A percentile compares a stretch with the other conserved stretches of the same genome.
phyloP scores from a whole-genome alignment of 1,140 invertebrate species.

The Aphis craccivora region DNA sequence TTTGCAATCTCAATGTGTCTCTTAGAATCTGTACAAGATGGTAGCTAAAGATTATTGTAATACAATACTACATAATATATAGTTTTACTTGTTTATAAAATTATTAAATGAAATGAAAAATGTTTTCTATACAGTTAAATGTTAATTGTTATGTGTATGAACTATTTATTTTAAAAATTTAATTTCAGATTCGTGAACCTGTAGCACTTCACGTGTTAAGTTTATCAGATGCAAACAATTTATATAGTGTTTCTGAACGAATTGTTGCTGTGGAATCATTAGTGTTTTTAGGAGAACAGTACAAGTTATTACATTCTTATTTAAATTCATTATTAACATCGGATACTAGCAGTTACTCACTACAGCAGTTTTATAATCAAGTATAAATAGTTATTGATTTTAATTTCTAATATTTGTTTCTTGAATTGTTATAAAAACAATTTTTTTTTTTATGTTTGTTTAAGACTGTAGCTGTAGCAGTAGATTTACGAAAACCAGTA shows the following conservation, averaged over 20 bases:
- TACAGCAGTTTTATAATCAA: constrained; percentile 75
- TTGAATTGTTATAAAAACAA: not conserved
- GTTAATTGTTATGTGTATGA: too few species aligned
- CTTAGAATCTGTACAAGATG: too few species aligned
- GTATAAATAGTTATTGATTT: constrained; percentile 26
- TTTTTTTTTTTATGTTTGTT: constrained; percentile 59
- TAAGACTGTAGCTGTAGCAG: constrained; percentile 74
- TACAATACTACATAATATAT: not conserved
- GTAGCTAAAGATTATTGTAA: too few species aligned
- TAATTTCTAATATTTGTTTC: not conserved
- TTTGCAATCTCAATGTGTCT: too few species aligned
- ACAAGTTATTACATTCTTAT: constrained; percentile 82
- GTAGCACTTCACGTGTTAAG: constrained; percentile 76
- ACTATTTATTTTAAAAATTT: not conserved
- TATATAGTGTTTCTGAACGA: constrained; percentile 84
- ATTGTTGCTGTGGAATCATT: constrained; percentile 92
- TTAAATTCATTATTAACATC: constrained; percentile 76
- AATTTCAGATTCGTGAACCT: constrained; percentile 69
- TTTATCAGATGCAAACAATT: constrained; percentile 73
- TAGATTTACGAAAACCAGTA: constrained; percentile 81
- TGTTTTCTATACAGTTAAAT: not conserved
- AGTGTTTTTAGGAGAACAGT: constrained; percentile 87
- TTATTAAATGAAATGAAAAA: not conserved
- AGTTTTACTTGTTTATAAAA: too few species aligned
- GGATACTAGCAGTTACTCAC: constrained; percentile 70